Base-by-base conservation (phyloP, 2,113 vertebrate genomes). In the Prionailurus viverrinus region DNA sequence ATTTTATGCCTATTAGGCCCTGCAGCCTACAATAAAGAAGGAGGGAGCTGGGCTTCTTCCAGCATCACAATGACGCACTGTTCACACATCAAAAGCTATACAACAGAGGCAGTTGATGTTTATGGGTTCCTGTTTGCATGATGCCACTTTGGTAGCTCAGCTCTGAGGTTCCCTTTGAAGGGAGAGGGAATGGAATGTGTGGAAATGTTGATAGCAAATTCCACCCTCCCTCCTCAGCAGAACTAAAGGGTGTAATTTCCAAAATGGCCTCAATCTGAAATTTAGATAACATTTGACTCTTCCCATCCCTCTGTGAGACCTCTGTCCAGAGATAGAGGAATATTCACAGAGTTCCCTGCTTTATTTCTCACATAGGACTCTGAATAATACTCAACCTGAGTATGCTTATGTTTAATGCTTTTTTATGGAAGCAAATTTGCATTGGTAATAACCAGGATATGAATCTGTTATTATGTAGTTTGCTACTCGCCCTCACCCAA, bases 11-110 rank as follows among this genome's bases (percentile, higher is more conserved):
- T 98, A 98, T 98, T 98, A 98, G 94, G 76, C 0, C 0, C 87
- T 98, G 91, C 68, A 98, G 85, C 91, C 97, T 97, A 95, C 96
- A 98, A 96, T 97, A 98, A 98, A 98, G 96, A 85, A 98, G 85
- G 95, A 98, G 97, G 74, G 48, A 80, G 96, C 95, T 98, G 95
- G 97, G 78, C 91, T 94, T 93, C 96, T 98, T 97, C 97, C 98
- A 98, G 96, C 89, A 65, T 96, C 84, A 97, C 94, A 98, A 94
- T 88, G 88, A 89, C 88, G 80, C 90, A 97, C 94, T 98, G 84
- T 98, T 98, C 95, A 89, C 94, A 98, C 85, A 97, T 97, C 94
- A 98, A 98, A 98, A 98, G 33, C 93, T 83, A 61, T 3, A 73
- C 79, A 97, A 96, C 95, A 93, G 94, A 97, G 27, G 23, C 51